Conservation (phyloP, 2,113 vertebrate genomes). For the Vicugna pacos region DNA sequence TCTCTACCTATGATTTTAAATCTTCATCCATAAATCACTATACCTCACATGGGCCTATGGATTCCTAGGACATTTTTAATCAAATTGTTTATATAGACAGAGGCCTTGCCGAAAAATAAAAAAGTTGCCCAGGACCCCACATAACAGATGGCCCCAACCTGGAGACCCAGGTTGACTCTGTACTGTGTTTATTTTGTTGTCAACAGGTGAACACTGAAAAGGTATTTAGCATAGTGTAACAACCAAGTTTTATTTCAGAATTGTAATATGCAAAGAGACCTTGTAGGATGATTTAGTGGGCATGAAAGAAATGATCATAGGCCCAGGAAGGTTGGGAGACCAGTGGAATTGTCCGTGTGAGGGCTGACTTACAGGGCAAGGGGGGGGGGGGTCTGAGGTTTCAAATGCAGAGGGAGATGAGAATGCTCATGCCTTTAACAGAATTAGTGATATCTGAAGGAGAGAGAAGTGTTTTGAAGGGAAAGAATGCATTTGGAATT, state of each 20-base stretch:
- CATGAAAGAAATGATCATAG: neutral
- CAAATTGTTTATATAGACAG: neutral
- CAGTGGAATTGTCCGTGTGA: neutral
- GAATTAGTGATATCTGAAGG: neutral
- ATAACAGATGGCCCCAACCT: neutral
- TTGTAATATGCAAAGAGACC: neutral
- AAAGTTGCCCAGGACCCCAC: neutral
- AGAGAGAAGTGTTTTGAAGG: neutral
- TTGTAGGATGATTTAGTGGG: neutral
- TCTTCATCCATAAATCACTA: neutral
- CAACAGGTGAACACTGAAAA: neutral
- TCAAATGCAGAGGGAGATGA: neutral
- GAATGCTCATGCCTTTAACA: neutral
- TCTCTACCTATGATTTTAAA: neutral
- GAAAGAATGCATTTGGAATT: neutral
- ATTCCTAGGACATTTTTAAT: neutral
- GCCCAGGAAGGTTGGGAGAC: neutral
- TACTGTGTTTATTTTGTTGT: neutral
- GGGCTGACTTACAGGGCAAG: neutral
- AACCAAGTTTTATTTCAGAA: neutral
- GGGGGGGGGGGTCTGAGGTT: neutral
- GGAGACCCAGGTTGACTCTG: neutral
- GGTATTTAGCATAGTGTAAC: neutral
- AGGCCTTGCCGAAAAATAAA: neutral
- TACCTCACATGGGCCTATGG: rapidly evolving